Evolutionary conservation across 2,113 vertebrate species (phyloP).

Genomic region (Pelecanoides urinatrix): DNA sequence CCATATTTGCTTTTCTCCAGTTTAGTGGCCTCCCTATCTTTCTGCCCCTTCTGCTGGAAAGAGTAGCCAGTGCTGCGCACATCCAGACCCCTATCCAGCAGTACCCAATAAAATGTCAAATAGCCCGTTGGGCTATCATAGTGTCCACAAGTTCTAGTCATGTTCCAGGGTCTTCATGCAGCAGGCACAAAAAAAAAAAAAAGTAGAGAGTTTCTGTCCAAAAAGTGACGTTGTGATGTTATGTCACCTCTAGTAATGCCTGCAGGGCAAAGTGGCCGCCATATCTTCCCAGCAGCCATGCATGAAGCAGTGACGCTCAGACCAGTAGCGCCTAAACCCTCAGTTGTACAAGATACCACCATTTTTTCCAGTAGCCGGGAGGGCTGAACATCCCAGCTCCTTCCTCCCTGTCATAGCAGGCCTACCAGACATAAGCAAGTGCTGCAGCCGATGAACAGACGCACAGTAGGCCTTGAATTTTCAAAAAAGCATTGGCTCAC

Average conservation of each 20-base stretch:
- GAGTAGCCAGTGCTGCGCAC: not conserved
- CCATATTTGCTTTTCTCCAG: not conserved
- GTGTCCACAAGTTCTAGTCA: not conserved
- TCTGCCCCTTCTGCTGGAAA: not conserved
- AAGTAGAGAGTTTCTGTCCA: not conserved
- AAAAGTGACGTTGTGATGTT: not conserved
- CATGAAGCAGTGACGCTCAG: not conserved
- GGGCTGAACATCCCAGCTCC: not conserved
- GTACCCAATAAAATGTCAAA: not conserved
- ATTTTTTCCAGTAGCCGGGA: not conserved
- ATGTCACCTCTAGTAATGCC: not conserved
- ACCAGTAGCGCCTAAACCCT: not conserved
- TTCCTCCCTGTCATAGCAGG: not conserved
- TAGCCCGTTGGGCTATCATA: accelerated
- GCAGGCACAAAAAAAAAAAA: not conserved
- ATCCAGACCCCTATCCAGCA: not conserved
- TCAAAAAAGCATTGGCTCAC: not conserved
- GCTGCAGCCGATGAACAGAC: accelerated
- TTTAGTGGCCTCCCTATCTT: not conserved
- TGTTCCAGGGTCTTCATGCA: not conserved
- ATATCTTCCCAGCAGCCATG: not conserved
- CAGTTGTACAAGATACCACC: not conserved
- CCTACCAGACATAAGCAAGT: not conserved
- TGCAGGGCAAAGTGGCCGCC: not conserved
- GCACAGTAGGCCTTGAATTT: not conserved